Evolutionary conservation across 2,888 invertebrate genomes (phyloP), one percentile per base, ranked within the genome.

Genomic region (Elegia similella): DNA sequence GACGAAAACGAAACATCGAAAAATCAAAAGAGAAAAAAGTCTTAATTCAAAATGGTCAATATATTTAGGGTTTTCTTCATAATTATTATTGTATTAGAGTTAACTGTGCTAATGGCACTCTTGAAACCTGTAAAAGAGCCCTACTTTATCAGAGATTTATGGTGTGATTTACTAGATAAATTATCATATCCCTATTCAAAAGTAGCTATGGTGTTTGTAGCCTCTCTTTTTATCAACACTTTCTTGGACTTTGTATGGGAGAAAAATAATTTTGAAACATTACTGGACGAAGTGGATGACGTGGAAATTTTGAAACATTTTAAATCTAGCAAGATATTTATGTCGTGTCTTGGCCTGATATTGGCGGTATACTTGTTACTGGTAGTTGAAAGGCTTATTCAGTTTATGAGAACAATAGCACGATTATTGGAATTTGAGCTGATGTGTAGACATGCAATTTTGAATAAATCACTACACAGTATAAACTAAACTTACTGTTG

Each of bases 371-470:
- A 75, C 56, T 64, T 84, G 2, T 62, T 83, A 7, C 58, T 81
- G 42, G 50, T 84, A 6, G 80, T 86, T 53, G 81, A 81, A 56
- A 80, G 82, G 59, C 60, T 86, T 1, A 59, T 69, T 16, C 67
- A 77, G 13, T 76, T 75, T 46, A 56, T 77, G 1, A 69, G 78
- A 6, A 67, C 63, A 1, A 68, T 86, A 2, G 84, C 86, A 30
- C 69, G 80, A 6, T 61, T 86, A 42, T 58, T 88, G 1, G 88
- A 88, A 57, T 88, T 81, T 62, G 87, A 88, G 60, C 47, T 85
- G 0, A 86, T 85, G 87, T 88, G 86, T 58, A 67, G 86, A 59
- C 69, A 85, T 65, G 76, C 86, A 0, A 76, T 88, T 61, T 62
- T 87, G 44, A 70, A 66, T 0, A 75, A 59, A n/a, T 38, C 38